phyloP scores from a whole-genome alignment of 2,888 invertebrate species.

The Congeria kusceri region DNA sequence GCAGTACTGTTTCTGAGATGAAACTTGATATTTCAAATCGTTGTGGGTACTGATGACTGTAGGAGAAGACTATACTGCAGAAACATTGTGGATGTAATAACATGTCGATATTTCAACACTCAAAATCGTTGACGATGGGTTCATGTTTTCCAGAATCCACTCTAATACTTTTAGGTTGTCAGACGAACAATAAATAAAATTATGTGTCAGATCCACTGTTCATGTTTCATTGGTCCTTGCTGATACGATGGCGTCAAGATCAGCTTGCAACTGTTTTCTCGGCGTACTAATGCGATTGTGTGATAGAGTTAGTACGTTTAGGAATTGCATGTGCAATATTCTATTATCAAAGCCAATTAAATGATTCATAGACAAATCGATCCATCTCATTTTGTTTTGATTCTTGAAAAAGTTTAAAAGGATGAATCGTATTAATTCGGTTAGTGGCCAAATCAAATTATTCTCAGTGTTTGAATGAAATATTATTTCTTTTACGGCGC shows the following conservation, averaged over 20 bases:
- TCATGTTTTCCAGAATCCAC: conserved; percentile 14
- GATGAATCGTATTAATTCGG: conserved; percentile 15
- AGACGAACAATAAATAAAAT: too few relatives aligned
- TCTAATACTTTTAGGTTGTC: too few relatives aligned
- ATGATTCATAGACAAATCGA: too few relatives aligned
- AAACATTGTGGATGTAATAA: too few relatives aligned
- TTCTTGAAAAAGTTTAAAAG: conserved; percentile 13
- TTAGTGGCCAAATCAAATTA: conserved; percentile 18
- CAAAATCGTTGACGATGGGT: neutral
- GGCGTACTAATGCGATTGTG: conserved; percentile 13
- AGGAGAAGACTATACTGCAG: too few relatives aligned
- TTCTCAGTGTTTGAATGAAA: conserved; percentile 11
- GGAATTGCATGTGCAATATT: conserved; percentile 28
- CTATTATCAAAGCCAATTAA: conserved; percentile 19
- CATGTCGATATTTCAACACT: too few relatives aligned
- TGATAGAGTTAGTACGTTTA: conserved; percentile 1
- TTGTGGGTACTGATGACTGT: neutral
- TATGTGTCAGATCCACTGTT: conserved; percentile 15
- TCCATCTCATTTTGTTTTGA: too few relatives aligned
- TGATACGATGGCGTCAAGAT: neutral
- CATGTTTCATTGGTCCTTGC: neutral
- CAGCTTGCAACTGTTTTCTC: too few relatives aligned
- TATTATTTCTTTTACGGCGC: conserved; percentile 21
- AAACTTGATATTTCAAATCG: neutral
- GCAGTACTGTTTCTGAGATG: conserved; percentile 15